These are phyloP conservation scores for Agriotes lineatus DNA, from an alignment of 2,888 invertebrate species.

Conservation along the genomic window DNA sequence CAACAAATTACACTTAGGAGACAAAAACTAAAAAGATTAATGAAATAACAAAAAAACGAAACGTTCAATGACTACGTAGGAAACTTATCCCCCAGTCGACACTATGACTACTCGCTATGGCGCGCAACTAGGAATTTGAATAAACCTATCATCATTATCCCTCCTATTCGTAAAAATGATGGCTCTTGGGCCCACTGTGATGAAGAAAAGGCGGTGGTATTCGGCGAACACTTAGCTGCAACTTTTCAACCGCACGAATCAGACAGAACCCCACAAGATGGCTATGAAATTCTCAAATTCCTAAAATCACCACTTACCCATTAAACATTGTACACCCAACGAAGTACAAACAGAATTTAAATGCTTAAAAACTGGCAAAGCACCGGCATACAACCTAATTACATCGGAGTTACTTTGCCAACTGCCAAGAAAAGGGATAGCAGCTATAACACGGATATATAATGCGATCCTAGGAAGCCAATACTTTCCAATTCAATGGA, in stretches of 20 bases:
- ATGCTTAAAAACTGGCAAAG: not conserved
- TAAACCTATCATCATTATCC: not conserved
- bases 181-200: not conserved
- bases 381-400: not conserved
- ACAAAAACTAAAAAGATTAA: too few species aligned
- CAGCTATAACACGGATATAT: too few species aligned
- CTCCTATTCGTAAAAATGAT: not conserved
- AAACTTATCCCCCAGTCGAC: not conserved
- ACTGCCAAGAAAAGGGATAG: not conserved
- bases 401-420: not conserved
- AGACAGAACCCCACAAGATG: not conserved
- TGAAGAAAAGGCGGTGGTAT: not conserved
- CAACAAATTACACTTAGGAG: too few species aligned
- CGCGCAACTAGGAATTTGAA: not conserved
- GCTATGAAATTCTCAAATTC: not conserved
- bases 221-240: constrained; percentile 1
- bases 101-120: not conserved
- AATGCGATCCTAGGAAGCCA: too few species aligned
- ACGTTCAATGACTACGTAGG: not conserved
- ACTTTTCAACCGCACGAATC: not conserved
- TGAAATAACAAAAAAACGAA: not conserved
- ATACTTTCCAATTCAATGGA: not conserved
- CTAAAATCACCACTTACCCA: not conserved
- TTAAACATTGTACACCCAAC: constrained; percentile 1
- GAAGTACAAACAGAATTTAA: not conserved